A percentile compares a stretch with the other conserved stretches of the same genome.
Evolutionary conservation across 2,888 invertebrate species (phyloP).

Genomic region (Trachelus iudaicus): DNA sequence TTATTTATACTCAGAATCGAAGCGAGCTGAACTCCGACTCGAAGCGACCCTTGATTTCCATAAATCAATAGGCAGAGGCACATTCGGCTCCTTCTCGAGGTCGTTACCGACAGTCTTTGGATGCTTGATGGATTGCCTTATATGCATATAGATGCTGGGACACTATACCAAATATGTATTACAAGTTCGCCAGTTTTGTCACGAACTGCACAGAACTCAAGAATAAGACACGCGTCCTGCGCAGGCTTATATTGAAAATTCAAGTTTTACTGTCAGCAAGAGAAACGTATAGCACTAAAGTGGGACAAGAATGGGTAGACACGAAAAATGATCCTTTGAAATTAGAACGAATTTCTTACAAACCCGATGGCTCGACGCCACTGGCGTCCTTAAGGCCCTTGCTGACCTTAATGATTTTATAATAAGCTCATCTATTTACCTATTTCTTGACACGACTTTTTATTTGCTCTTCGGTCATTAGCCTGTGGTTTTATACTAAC

Average conservation of each 20-base stretch:
- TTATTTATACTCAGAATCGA: constrained; percentile 42
- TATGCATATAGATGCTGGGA: constrained; percentile 33
- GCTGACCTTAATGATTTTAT: constrained; percentile 50
- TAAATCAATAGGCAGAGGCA: constrained; percentile 46
- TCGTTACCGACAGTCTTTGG: constrained; percentile 30
- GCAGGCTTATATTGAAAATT: not conserved
- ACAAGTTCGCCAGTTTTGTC: not conserved
- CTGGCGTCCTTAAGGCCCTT: constrained; percentile 17
- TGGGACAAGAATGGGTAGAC: not conserved
- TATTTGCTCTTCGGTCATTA: constrained; percentile 19
- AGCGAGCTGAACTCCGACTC: constrained; percentile 33
- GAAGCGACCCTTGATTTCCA: constrained; percentile 48
- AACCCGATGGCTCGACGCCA: not conserved
- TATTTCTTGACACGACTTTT: constrained; percentile 21
- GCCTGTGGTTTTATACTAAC: constrained; percentile 13
- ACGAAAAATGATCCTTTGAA: not conserved
- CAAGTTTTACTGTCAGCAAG: not conserved
- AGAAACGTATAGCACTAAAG: not conserved
- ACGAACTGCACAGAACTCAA: not conserved
- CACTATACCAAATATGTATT: not conserved
- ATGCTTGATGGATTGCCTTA: constrained; percentile 48
- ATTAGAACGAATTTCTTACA: not conserved
- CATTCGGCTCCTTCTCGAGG: constrained; percentile 36
- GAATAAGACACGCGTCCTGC: not conserved
- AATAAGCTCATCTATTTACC: constrained; percentile 41